Evolutionary conservation across 2,888 invertebrate species (phyloP), one percentile per base, ranked within the genome.

Genomic region (Amblyteles armatorius): DNA sequence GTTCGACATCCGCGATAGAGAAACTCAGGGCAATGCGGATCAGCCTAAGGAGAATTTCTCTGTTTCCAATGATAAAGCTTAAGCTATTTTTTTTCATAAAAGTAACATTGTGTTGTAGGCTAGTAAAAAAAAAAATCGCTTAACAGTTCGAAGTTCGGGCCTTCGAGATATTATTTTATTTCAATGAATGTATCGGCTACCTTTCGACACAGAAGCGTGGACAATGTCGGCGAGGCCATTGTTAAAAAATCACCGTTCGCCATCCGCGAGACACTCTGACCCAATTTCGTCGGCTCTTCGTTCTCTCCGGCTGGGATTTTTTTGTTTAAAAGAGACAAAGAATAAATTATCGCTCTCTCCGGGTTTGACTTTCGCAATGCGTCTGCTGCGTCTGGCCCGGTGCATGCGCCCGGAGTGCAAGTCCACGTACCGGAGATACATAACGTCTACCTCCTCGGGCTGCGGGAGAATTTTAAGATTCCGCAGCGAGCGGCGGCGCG

Each of bases 381-480:
- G 63, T 79, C 68, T 68, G 72, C 73, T 55, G 60, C 22, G 79
- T 65, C 68, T 71, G 40, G 26, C 44, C 44, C 57, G 22, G 71
- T 57, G 68, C 44, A 40, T 72, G 71, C 44, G 67, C 73, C 44
- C 63, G 65, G 67, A 72, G 72, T 80, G 67, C 84, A 78, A 84
- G 84, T 78, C 72, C 72, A 77, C 44, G 84, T 55, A 50, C 78
- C 44, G 44, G 69, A 78, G 57, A 65, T 74, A 60, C 36, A 69
- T 65, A 72, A 33, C 29, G 44, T 52, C 4, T 50, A 55, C 50
- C 26, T 55, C 50, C 26, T 55, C 36, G 22, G 44, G 19, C 76
- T 48, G 79, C 55, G 40, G 73, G 69, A 78, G 81, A 84, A 83
- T 84, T 80, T 86, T 79, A 80, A 84, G 87, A 86, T 87, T 86